These are phyloP conservation scores for Onychostoma macrolepis DNA, from an alignment of 2,113 vertebrate genomes.

Conservation along the genomic window DNA sequence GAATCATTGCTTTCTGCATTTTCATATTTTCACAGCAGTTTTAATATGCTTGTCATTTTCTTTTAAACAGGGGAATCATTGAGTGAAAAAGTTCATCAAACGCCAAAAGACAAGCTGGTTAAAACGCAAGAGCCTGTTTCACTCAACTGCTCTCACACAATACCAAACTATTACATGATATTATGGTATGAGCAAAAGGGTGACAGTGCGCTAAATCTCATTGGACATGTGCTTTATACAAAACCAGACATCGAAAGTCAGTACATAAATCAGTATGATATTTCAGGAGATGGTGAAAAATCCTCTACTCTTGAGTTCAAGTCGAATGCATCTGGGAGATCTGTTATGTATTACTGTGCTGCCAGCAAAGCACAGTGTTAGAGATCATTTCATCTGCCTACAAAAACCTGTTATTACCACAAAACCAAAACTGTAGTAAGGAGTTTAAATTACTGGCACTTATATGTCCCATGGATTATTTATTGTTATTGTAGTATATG, in stretches of 20 bases:
- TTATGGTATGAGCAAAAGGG: constrained; percentile 51
- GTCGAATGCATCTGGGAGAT: constrained; percentile 6
- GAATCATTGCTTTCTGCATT: not conserved
- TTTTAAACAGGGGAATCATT: not conserved
- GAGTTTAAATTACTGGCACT: no score
- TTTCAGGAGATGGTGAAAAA: constrained; percentile 42
- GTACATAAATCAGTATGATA: constrained; percentile 11
- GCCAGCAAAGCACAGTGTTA: constrained; percentile 43
- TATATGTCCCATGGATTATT: no score
- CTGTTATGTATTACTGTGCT: constrained; percentile 52
- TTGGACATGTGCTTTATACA: constrained; percentile 33
- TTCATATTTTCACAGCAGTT: not conserved
- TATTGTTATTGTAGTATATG: no score
- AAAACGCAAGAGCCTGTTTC: not conserved
- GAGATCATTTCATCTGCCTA: not conserved
- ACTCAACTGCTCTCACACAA: constrained; percentile 48
- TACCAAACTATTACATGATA: constrained; percentile 26
- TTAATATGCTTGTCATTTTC: not conserved
- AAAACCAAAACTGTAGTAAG: not conserved
- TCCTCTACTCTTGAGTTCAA: constrained; percentile 34
- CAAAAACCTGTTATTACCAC: constrained; percentile 37
- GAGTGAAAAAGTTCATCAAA: constrained; percentile 41
- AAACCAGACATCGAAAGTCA: not conserved
- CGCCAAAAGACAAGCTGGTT: constrained; percentile 1
- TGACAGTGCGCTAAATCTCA: constrained; percentile 44